Evolutionary conservation across 1,140 invertebrate species (phyloP), one percentile per base, ranked within the genome.

Genomic region (Drosophila grimshawi): DNA sequence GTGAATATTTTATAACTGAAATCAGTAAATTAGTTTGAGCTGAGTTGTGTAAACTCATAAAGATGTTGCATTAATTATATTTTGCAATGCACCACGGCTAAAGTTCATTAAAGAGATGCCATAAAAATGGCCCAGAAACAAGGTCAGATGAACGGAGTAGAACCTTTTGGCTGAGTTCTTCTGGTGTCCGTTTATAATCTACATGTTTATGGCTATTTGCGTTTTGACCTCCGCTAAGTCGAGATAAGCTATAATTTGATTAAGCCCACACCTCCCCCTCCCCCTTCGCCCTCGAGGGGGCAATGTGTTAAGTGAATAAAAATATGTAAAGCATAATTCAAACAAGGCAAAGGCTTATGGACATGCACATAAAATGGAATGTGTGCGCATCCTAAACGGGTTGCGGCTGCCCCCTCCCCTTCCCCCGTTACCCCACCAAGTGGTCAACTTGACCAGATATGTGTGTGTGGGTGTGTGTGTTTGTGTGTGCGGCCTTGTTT

Each of bases 251-350:
- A 90, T 89, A 89, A 89, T 89, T 89, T 89, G 86, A 89, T 89
- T 90, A 89, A 78, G 65, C 19, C 19, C 19, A 19, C 19, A 19
- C 19, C 19, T 66, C 76, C 62, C 62, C 56, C 53, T 73, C 63
- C 61, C 35, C 35, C 49, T 41, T 33, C 5, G 33, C 35, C 49
- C 45, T 33, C 5, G 33, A 56, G 41, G 52, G 37, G 71, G 32
- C 48, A 71, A 67, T 72, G 80, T 81, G 85, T 89, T 89, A 89
- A 89, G 85, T 89, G 85, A 89, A 89, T 89, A 90, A 89, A 89
- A 89, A 89, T 89, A 89, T 89, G 86, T 90, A 85, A 89, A 76
- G 68, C 85, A 89, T 89, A 89, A 89, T 85, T 89, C 85, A 89
- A 85, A 79, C 80, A 81, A 65, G 65, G 78, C 52, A 85, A 77